Percentiles rank a stretch among this genome's conserved stretches.
These are phyloP conservation scores for Lagopus muta DNA, from an alignment of 2,113 vertebrate genomes.

Conservation along the genomic window DNA sequence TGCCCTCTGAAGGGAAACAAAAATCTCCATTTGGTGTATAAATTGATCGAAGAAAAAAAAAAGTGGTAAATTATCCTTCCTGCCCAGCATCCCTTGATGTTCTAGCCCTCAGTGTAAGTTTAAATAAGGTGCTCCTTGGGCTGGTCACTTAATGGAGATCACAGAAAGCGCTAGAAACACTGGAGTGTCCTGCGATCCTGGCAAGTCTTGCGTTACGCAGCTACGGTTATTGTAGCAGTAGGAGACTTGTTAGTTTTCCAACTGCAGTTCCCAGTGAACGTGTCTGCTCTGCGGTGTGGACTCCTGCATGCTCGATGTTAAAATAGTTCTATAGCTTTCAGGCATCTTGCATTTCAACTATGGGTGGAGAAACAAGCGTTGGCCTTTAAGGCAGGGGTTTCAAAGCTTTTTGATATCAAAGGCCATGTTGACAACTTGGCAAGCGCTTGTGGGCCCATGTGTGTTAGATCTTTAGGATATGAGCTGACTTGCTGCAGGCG, in stretches of 20 bases:
- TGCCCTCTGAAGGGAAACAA: not conserved
- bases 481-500: constrained; percentile 36
- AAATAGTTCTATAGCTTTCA: constrained; percentile 68
- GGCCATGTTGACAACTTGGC: constrained; percentile 66
- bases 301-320: constrained; percentile 57
- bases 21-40: not conserved
- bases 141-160: not conserved
- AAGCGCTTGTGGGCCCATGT: not conserved
- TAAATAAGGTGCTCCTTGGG: constrained; percentile 51
- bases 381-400: constrained; percentile 64
- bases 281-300: constrained; percentile 25
- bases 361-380: constrained; percentile 54
- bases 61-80: not conserved
- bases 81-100: not conserved
- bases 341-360: constrained; percentile 67
- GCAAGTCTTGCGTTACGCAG: constrained; percentile 63
- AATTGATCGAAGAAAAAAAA: not conserved
- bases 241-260: constrained; percentile 72
- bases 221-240: constrained; percentile 65
- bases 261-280: constrained; percentile 46
- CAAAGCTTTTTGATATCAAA: constrained; percentile 57
- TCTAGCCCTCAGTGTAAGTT: not conserved
- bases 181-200: constrained; percentile 68
- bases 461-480: constrained; percentile 39
- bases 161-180: constrained; percentile 64